Percentiles rank a stretch among this genome's conserved stretches.
Conservation (phyloP, 2,888 invertebrate species). For the Arctia plantaginis region DNA sequence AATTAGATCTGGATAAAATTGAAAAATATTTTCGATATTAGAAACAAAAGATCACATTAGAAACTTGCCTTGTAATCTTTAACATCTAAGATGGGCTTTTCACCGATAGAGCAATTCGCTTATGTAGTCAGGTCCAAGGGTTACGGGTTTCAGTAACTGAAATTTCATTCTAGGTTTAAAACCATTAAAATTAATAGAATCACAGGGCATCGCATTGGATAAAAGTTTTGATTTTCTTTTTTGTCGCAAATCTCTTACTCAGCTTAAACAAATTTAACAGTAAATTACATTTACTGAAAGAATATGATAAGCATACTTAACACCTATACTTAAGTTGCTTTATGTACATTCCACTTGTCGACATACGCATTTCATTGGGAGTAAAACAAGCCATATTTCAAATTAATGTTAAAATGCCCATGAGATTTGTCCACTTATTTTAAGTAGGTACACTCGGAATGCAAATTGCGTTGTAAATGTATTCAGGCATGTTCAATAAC, state of each 20-base stretch:
- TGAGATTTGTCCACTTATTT: slow-evolving; percentile 8
- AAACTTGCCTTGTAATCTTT: background rate
- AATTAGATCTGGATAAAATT: background rate
- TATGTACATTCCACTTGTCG: background rate
- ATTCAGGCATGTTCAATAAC: slow-evolving; percentile 50
- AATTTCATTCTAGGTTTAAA: background rate
- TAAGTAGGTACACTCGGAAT: slow-evolving; percentile 27
- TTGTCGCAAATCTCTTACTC: background rate
- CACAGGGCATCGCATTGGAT: no score
- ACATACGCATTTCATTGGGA: background rate
- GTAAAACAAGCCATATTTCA: background rate
- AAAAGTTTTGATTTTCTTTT: background rate
- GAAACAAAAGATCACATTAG: background rate
- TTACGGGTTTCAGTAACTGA: background rate
- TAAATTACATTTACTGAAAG: background rate
- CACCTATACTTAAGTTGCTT: background rate
- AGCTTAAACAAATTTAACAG: background rate
- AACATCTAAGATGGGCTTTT: background rate
- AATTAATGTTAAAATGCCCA: slow-evolving; percentile 1
- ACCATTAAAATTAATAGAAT: background rate
- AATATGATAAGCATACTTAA: background rate
- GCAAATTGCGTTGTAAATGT: slow-evolving; percentile 52
- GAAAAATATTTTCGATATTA: background rate
- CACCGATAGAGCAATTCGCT: background rate
- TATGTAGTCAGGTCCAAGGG: background rate